Conservation (phyloP, 2,888 invertebrate genomes). For the Escarpia spicata region DNA sequence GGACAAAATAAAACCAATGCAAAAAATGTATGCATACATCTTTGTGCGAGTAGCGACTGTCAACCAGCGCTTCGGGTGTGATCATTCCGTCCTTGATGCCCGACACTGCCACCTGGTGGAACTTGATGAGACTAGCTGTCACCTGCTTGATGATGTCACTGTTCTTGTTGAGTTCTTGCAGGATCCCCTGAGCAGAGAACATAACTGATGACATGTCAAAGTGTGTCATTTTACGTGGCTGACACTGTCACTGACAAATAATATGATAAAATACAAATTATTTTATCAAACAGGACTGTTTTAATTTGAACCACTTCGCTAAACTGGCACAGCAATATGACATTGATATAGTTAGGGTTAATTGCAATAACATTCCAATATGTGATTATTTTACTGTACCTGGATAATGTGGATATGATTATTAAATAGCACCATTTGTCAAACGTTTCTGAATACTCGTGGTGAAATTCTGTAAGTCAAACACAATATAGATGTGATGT, state of each 20-base stretch:
- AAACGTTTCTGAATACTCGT: not conserved
- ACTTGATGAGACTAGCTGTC: conserved; percentile 64
- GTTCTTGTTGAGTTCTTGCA: conserved; percentile 66
- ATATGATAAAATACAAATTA: not conserved
- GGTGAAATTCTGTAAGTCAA: not conserved
- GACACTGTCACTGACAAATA: not conserved
- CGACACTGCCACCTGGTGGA: conserved; percentile 61
- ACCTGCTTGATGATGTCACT: conserved; percentile 67
- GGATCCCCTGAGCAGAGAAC: conserved; percentile 55
- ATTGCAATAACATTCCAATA: not conserved
- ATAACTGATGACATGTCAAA: conserved; percentile 21
- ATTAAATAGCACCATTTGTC: not conserved
- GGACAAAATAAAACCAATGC: not conserved
- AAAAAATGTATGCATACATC: conserved; percentile 56
- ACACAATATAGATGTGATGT: not conserved
- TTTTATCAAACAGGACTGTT: not conserved
- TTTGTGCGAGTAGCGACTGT: conserved; percentile 65
- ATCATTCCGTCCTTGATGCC: conserved; percentile 48
- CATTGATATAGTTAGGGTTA: no score
- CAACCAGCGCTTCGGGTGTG: conserved; percentile 62
- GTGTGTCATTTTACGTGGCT: not conserved
- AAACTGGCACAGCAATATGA: no score
- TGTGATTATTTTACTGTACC: not conserved
- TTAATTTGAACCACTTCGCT: no score
- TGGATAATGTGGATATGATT: not conserved